Evolutionary conservation across 2,888 invertebrate genomes (phyloP), one percentile per base, ranked within the genome.

Genomic region (Eupithecia tripunctaria): DNA sequence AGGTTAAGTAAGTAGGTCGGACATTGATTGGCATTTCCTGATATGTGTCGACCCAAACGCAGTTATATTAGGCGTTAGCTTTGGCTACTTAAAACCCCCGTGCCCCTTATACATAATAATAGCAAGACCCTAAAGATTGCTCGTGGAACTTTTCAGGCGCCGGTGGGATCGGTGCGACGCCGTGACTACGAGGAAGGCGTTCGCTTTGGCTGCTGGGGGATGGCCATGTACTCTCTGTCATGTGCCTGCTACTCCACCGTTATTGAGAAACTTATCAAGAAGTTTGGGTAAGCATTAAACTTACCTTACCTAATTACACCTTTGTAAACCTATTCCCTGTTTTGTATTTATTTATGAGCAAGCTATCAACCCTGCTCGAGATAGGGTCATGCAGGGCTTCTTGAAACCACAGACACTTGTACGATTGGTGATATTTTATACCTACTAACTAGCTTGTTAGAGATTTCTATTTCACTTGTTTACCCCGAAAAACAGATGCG

Each of bases 211-310:
- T 99, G 99, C 84, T 98, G 98, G 97, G 99, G 98, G 36, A 99
- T 99, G 99, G 97, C 98, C 0, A 97, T 97, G 97, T 97, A 97
- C 83, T 99, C 99, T 0, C 89, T 99, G n/a, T 98, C 99, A 1
- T 99, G 99, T 86, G 97, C 99, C 18, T 96, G 98, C 84, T 99
- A 99, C 90, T 99, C 99, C 0, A 95, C 97, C 67, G 88, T 97
- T 71, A 98, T 99, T 74, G 99, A 99, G 88, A 97, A 95, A 86
- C 95, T 99, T 14, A 98, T 99, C 78, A 95, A 96, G 82, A 95
- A 95, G 82, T 94, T 95, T 82, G 95, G 96, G 96, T 96, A 88
- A 91, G 92, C 15, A 21, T n/a, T 27, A 6, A 1, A 27, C 27
- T 14, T 41, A 41, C 32, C n/a, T n/a, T n/a, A n/a, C n/a, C n/a